Percentiles rank a stretch among this genome's conserved stretches.
Evolutionary conservation across 2,888 invertebrate genomes (phyloP).

Genomic region (Eretmocerus hayati): DNA sequence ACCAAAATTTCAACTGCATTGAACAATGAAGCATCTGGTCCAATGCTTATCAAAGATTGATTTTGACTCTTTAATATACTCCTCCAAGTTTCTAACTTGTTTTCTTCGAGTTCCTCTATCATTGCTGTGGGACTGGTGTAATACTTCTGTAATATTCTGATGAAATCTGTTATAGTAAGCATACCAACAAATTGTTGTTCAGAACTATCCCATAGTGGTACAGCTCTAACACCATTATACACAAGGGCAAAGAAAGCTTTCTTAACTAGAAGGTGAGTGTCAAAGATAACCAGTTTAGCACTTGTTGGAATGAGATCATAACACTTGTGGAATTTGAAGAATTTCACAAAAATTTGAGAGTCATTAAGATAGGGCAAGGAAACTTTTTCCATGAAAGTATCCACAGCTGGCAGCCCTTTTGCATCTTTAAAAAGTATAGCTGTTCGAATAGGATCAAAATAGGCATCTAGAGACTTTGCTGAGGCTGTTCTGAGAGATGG

Average conservation of each 20-base stretch:
- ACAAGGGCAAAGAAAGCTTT: conserved; percentile 99
- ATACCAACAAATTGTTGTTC: conserved; percentile 94
- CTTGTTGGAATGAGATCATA: conserved; percentile 99
- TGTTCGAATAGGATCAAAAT: conserved; percentile 79
- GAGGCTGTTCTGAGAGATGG: conserved; percentile 65
- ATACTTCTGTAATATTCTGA: conserved; percentile 95
- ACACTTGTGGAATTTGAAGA: conserved; percentile 99
- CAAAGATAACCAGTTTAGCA: conserved; percentile 98
- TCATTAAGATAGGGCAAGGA: conserved; percentile 52
- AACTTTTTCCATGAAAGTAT: background rate
- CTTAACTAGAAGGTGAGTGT: conserved; percentile 94
- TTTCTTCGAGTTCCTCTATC: conserved; percentile 96
- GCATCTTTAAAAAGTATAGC: conserved; percentile 87
- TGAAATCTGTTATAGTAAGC: conserved; percentile 99
- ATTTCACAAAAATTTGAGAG: conserved; percentile 95
- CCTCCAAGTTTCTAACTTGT: conserved; percentile 94
- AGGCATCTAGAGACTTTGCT: conserved; percentile 70
- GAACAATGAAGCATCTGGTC: too few species aligned
- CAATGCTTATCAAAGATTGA: too few species aligned
- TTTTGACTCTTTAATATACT: conserved; percentile 47
- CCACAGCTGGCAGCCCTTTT: conserved; percentile 53
- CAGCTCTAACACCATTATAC: conserved; percentile 96
- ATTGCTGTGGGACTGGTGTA: conserved; percentile 87
- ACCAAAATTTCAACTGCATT: too few species aligned
- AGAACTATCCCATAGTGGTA: conserved; percentile 93